Evolutionary conservation across 2,797 vertebrate genomes (phyloP).

Genomic region (Micropoecilia bifurca): DNA sequence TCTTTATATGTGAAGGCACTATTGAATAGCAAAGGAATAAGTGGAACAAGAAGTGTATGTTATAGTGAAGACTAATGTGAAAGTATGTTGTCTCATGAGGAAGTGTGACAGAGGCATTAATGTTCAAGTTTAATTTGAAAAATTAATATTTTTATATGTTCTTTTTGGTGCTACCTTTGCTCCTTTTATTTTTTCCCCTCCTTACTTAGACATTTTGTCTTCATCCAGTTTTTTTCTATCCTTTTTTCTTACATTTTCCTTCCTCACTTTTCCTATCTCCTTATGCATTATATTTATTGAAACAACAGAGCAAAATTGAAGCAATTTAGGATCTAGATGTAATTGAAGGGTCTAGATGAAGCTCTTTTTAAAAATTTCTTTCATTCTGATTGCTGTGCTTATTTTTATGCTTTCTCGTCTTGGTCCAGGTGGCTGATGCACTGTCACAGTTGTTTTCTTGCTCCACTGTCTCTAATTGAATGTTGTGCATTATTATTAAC

Average conservation of each 20-base stretch:
- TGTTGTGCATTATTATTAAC: constrained; percentile 44
- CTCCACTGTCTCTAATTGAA: constrained; percentile 42
- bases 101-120: not conserved
- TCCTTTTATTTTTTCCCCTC: not conserved
- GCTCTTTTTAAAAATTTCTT: not conserved
- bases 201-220: not conserved
- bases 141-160: constrained; percentile 44
- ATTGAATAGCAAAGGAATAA: not conserved
- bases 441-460: not conserved
- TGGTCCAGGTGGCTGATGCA: not conserved
- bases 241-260: constrained; percentile 21
- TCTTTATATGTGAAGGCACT: not conserved
- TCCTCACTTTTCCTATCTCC: not conserved
- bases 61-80: not conserved
- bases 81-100: not conserved
- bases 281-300: constrained; percentile 3
- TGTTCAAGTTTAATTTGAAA: not conserved
- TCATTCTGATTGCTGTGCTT: not conserved
- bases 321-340: not conserved
- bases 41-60: not conserved
- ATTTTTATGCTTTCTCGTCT: not conserved
- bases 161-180: constrained; percentile 22
- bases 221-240: not conserved
- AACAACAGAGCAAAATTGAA: not conserved
- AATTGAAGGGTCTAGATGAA: not conserved